Evolutionary conservation across 2,113 vertebrate species (phyloP).

Genomic region (western clawed frog (Xenopus tropicalis)): DNA sequence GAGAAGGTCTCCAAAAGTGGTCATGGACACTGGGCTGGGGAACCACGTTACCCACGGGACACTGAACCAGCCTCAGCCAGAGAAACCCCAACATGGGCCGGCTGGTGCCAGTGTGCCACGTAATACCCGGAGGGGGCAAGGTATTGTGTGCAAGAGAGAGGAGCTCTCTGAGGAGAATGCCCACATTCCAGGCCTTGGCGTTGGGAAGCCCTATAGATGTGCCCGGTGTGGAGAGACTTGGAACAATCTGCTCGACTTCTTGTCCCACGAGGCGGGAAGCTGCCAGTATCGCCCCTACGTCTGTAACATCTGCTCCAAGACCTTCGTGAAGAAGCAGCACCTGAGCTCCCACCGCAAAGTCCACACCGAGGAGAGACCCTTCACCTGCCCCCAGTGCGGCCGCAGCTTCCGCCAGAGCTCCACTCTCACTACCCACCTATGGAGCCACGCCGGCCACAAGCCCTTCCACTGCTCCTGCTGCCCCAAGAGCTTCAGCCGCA

Average conservation of each 20-base stretch:
- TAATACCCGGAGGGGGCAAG: neutral
- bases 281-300: conserved; percentile 61
- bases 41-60: neutral
- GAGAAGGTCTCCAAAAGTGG: neutral
- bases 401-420: conserved; percentile 61
- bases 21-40: neutral
- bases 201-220: conserved; percentile 52
- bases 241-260: conserved; percentile 57
- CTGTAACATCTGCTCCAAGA: conserved; percentile 66
- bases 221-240: conserved; percentile 55
- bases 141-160: neutral
- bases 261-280: conserved; percentile 63
- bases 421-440: conserved; percentile 67
- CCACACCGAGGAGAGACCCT: conserved; percentile 63
- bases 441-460: conserved; percentile 64
- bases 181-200: neutral
- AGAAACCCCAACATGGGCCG: neutral
- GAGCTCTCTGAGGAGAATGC: neutral
- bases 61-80: neutral
- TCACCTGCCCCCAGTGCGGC: conserved; percentile 63
- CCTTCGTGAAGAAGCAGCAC: conserved; percentile 67
- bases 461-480: conserved; percentile 72
- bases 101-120: neutral
- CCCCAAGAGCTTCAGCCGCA: conserved; percentile 65
- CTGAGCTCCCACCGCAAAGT: conserved; percentile 63